A percentile compares a stretch with the other conserved stretches of the same genome.
These are phyloP conservation scores for Tetragonisca angustula DNA, from an alignment of 2,888 invertebrate species.

Conservation along the genomic window DNA sequence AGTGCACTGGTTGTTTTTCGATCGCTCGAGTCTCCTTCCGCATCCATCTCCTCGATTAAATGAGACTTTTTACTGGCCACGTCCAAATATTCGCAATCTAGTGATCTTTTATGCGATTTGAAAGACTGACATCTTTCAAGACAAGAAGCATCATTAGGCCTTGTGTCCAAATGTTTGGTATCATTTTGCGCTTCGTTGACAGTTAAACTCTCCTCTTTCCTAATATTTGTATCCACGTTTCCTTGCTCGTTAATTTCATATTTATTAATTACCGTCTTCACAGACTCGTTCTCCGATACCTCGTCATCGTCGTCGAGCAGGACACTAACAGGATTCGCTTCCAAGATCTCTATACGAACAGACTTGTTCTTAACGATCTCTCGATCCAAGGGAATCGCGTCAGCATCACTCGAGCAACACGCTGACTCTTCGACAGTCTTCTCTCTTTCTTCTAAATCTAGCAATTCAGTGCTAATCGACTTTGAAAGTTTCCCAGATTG, in stretches of 20 bases:
- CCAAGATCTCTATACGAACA: constrained; percentile 22
- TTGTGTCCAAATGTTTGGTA: background rate
- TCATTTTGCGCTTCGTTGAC: background rate
- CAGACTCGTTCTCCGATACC: constrained; percentile 54
- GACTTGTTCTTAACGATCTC: background rate
- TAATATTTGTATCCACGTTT: fast-evolving
- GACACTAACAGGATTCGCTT: background rate
- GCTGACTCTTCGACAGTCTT: constrained; percentile 17
- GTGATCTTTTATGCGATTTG: constrained; percentile 28
- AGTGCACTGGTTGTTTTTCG: constrained; percentile 24
- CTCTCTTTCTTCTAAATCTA: constrained; percentile 30
- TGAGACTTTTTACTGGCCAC: constrained; percentile 32
- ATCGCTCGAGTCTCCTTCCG: background rate
- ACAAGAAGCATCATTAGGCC: fast-evolving
- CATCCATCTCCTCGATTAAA: constrained; percentile 28
- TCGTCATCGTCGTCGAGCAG: constrained; percentile 27
- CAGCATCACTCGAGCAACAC: background rate
- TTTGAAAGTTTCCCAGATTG: background rate
- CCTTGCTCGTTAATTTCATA: background rate
- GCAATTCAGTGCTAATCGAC: constrained; percentile 24
- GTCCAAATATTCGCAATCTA: constrained; percentile 3
- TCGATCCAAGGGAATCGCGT: background rate
- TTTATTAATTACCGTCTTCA: constrained; percentile 47
- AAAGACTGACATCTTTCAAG: background rate
- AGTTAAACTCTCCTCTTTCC: too few species aligned